Evolutionary conservation across 2,888 invertebrate species (phyloP).

Genomic region (Caenorhabditis sp.): DNA sequence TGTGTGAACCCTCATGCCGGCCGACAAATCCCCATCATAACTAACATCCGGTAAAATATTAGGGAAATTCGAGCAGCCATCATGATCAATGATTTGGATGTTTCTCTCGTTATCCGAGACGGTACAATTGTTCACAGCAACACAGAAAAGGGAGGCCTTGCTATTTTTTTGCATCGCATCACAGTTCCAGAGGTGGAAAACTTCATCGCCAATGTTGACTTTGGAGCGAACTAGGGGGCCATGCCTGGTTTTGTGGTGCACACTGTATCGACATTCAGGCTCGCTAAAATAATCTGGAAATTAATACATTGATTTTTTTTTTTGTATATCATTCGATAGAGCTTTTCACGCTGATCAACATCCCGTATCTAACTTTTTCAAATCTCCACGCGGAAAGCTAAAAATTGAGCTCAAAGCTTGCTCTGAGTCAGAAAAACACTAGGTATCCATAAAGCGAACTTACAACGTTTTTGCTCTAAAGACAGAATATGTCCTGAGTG

Average conservation of each 20-base stretch:
- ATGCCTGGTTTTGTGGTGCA: constrained; percentile 37
- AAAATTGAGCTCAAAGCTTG: too few species aligned
- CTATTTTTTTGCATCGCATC: constrained; percentile 21
- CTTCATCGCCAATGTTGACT: constrained; percentile 48
- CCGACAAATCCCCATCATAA: constrained; percentile 63
- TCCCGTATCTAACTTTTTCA: too few species aligned
- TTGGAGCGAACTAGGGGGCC: constrained; percentile 29
- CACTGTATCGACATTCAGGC: constrained; percentile 63
- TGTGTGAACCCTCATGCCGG: constrained; percentile 62
- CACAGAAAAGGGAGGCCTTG: constrained; percentile 64
- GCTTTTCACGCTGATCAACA: too few species aligned
- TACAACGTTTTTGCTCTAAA: too few species aligned
- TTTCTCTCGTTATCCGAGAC: constrained; percentile 52
- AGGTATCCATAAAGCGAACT: too few species aligned
- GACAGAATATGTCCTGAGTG: too few species aligned
- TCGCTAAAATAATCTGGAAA: constrained; percentile 36
- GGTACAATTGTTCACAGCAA: constrained; percentile 69
- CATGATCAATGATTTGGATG: constrained; percentile 69
- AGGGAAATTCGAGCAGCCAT: constrained; percentile 68
- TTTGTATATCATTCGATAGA: too few species aligned
- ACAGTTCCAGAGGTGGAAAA: constrained; percentile 62
- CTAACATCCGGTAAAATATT: constrained; percentile 63
- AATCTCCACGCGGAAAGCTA: too few species aligned
- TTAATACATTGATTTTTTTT: too few species aligned
- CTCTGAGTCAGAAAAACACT: too few species aligned